Conservation (phyloP, 2,888 invertebrate species). For the Asteroscopus sphinx region DNA sequence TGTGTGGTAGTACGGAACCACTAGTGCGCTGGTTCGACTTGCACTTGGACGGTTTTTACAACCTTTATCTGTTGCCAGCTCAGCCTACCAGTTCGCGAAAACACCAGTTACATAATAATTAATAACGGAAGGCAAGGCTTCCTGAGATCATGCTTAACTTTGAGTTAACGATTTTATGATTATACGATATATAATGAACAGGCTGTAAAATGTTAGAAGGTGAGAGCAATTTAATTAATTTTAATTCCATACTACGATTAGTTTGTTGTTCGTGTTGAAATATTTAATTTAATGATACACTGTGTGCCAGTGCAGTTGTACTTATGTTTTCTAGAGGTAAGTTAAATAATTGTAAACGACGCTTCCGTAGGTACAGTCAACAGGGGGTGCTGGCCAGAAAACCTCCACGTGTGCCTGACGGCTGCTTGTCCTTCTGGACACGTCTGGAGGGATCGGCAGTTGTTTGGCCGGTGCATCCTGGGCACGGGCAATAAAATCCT, state of each 20-base stretch:
- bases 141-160: constrained; percentile 15
- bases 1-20: too few species aligned
- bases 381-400: too few species aligned
- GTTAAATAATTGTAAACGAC: too few species aligned
- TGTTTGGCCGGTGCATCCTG: too few species aligned
- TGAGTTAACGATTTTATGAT: constrained; percentile 21
- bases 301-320: background rate
- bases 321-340: too few species aligned
- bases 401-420: too few species aligned
- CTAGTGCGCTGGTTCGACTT: too few species aligned
- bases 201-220: background rate
- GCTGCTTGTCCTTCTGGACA: too few species aligned
- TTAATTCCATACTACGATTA: background rate
- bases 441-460: too few species aligned
- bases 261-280: background rate
- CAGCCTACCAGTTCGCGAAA: constrained; percentile 1
- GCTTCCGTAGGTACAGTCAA: too few species aligned
- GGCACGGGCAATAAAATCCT: too few species aligned
- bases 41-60: too few species aligned
- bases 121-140: constrained; percentile 31
- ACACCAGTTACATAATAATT: constrained; percentile 7
- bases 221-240: background rate
- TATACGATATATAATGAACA: constrained; percentile 7
- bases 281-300: background rate
- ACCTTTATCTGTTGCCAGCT: constrained; percentile 20